phyloP scores from a whole-genome alignment of 2,888 invertebrate species.

The Eurois occulta region DNA sequence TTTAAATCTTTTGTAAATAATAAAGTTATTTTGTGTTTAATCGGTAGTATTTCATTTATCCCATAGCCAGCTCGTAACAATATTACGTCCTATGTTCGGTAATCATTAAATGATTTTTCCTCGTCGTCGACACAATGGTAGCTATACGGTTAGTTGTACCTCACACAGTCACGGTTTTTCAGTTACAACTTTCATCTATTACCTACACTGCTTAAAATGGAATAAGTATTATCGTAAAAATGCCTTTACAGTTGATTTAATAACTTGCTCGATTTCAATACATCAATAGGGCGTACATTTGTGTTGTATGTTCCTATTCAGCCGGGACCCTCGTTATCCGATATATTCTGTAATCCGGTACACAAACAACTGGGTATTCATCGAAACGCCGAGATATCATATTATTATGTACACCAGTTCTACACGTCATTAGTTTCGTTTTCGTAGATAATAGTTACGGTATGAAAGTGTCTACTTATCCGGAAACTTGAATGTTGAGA shows the following conservation, averaged over 20 bases:
- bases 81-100: not conserved
- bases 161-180: not conserved
- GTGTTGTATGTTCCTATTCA: conserved; percentile 13
- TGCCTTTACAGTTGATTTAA: conserved; percentile 17
- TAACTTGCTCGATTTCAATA: conserved; percentile 24
- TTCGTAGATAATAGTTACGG: too few species aligned
- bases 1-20: too few species aligned
- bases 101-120: not conserved
- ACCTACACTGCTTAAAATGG: not conserved
- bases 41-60: too few species aligned
- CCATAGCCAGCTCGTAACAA: too few species aligned
- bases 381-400: not conserved
- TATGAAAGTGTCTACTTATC: not conserved
- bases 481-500: not conserved
- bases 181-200: not conserved
- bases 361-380: conserved; percentile 30
- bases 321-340: conserved; percentile 20
- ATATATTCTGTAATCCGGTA: conserved; percentile 15
- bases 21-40: too few species aligned
- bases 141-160: not conserved
- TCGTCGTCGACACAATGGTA: not conserved
- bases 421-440: conserved; percentile 16
- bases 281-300: conserved; percentile 4
- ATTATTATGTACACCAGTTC: not conserved
- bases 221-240: not conserved